Conservation (phyloP, 2,113 vertebrate species). For the Bucco capensis region DNA sequence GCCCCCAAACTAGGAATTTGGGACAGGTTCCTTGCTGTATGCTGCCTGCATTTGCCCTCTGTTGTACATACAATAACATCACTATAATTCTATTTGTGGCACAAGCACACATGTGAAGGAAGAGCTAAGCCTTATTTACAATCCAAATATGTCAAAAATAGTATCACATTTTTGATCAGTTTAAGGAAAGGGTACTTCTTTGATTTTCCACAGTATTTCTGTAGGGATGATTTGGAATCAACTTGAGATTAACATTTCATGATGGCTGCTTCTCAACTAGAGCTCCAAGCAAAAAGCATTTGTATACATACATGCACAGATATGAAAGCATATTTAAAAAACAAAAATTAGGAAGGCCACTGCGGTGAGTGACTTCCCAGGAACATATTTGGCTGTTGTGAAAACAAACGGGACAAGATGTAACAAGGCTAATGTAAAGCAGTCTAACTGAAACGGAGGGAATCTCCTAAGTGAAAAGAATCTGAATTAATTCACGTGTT, state of each 20-base stretch:
- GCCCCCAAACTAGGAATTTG: not conserved
- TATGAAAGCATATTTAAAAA: not conserved
- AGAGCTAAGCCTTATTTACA: not conserved
- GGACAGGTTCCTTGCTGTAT: not conserved
- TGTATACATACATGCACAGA: not conserved
- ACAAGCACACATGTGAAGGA: not conserved
- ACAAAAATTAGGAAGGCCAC: not conserved
- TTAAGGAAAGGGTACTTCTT: not conserved
- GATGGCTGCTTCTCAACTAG: not conserved
- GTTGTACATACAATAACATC: not conserved
- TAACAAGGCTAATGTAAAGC: not conserved
- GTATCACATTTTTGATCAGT: not conserved
- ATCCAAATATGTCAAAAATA: not conserved
- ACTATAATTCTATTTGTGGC: not conserved
- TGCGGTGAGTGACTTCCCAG: not conserved
- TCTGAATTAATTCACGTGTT: not conserved
- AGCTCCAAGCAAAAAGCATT: not conserved
- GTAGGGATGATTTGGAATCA: not conserved
- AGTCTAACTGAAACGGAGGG: not conserved
- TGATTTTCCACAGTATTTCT: not conserved
- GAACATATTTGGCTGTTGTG: not conserved
- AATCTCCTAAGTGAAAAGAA: not conserved
- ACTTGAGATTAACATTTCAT: not conserved
- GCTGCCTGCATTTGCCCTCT: not conserved
- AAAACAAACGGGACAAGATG: not conserved